A percentile compares a stretch with the other conserved stretches of the same genome.
phyloP scores from a whole-genome alignment of 2,113 vertebrate genomes.

The Camarhynchus parvulus region DNA sequence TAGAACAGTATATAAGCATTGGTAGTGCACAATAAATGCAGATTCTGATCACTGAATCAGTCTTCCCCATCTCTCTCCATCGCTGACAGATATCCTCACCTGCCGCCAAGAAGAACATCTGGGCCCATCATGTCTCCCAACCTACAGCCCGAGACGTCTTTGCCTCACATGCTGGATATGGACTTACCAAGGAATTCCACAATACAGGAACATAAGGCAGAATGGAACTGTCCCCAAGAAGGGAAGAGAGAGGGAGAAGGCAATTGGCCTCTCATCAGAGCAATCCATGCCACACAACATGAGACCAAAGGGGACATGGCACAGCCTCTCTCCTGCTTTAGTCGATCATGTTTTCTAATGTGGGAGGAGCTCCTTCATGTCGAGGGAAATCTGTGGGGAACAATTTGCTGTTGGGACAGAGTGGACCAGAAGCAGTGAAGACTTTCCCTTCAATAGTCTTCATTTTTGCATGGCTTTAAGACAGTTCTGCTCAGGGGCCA shows the following conservation, averaged over 20 bases:
- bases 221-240: background rate
- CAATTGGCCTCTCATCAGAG: background rate
- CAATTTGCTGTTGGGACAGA: background rate
- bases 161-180: background rate
- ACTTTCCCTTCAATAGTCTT: background rate
- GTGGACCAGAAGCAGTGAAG: background rate
- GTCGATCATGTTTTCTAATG: background rate
- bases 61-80: background rate
- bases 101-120: rapidly evolving
- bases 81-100: background rate
- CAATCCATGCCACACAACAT: background rate
- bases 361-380: background rate
- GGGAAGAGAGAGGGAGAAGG: background rate
- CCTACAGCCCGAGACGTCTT: background rate
- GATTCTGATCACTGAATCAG: background rate
- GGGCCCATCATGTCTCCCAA: background rate
- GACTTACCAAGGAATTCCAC: background rate
- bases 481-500: background rate
- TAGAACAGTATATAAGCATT: background rate
- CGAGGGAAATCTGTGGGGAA: background rate
- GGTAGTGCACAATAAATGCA: background rate
- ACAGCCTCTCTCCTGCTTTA: background rate
- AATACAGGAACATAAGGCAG: background rate
- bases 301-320: background rate
- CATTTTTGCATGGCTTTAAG: background rate